These are phyloP conservation scores for Drosophila paulistorum DNA, from an alignment of 1,140 invertebrate species.

Conservation along the genomic window DNA sequence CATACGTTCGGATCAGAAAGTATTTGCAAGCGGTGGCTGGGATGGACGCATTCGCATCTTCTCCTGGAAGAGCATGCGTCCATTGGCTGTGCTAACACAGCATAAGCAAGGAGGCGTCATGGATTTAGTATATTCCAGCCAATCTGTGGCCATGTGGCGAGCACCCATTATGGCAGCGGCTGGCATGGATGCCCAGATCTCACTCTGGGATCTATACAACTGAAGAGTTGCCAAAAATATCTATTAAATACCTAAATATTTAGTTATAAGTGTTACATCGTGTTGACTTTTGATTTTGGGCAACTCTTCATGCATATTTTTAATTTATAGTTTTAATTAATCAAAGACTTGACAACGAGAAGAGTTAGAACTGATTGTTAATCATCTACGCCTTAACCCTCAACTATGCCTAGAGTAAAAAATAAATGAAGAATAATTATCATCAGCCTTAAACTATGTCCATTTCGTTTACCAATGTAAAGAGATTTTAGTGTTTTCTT, in stretches of 20 bases:
- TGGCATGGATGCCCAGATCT: slow-evolving; percentile 88
- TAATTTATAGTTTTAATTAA: neutral
- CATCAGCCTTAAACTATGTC: too few relatives aligned
- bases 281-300: slow-evolving; percentile 10
- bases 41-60: slow-evolving; percentile 90
- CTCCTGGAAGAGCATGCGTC: slow-evolving; percentile 90
- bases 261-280: slow-evolving; percentile 43
- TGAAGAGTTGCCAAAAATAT: slow-evolving; percentile 42
- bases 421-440: too few relatives aligned
- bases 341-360: slow-evolving; percentile 11
- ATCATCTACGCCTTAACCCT: neutral
- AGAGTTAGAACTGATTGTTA: neutral
- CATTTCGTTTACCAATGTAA: too few relatives aligned
- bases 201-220: slow-evolving; percentile 90
- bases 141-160: slow-evolving; percentile 86
- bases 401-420: neutral
- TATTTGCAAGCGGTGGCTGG: slow-evolving; percentile 90
- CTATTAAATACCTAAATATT: neutral
- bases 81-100: slow-evolving; percentile 89
- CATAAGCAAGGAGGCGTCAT: slow-evolving; percentile 87
- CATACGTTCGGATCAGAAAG: slow-evolving; percentile 88
- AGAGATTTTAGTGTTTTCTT: neutral
- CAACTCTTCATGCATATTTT: slow-evolving; percentile 16
- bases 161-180: slow-evolving; percentile 89
- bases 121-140: slow-evolving; percentile 87